Base-by-base conservation (phyloP, 1,140 invertebrate species). In the Cheumatopsyche charites region DNA sequence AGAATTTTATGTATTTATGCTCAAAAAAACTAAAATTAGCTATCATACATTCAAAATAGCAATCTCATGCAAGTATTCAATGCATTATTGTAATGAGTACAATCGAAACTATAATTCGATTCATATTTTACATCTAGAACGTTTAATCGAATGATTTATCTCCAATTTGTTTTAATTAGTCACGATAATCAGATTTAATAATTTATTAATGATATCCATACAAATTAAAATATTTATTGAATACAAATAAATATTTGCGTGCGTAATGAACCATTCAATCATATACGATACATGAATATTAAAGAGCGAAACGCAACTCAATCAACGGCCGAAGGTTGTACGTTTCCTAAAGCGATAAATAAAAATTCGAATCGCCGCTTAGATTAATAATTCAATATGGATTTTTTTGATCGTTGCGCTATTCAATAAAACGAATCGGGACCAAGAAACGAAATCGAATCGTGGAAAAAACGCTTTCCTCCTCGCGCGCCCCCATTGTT, bases 211-310 rank as follows among this genome's bases (percentile, higher is more conserved):
- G 15, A 47, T 15, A 47, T 13, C 2, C 43, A 47, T 13, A 42
- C 41, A 47, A 4, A 47, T 47, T 47, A 13, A 4, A 13, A 47
- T 47, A n/a, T 47, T 47, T 47, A 15, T n/a, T 47, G 2, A 3
- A 47, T 47, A 47, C 13, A 47, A 12, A 47, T 36, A 36, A 36
- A 36, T 36, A 36, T 36, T 36, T 36, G 29, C 29, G 29, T 4
- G 29, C 47, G 47, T 52, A 52, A 52, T 52, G 47, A 52, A 52
- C n/a, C 47, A 19, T 52, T 52, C 47, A 52, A 52, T 52, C 47
- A 52, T 52, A 45, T 1, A 52, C 7, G 19, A 9, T 5, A 52
- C 47, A 52, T 52, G 47, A 52, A 52, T 52, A 52, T 52, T 52
- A 52, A 52, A 17, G 4, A 15, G 12, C 47, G 47, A 15, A 52